phyloP scores from a whole-genome alignment of 2,113 vertebrate species.

The Microtus richardsoni region DNA sequence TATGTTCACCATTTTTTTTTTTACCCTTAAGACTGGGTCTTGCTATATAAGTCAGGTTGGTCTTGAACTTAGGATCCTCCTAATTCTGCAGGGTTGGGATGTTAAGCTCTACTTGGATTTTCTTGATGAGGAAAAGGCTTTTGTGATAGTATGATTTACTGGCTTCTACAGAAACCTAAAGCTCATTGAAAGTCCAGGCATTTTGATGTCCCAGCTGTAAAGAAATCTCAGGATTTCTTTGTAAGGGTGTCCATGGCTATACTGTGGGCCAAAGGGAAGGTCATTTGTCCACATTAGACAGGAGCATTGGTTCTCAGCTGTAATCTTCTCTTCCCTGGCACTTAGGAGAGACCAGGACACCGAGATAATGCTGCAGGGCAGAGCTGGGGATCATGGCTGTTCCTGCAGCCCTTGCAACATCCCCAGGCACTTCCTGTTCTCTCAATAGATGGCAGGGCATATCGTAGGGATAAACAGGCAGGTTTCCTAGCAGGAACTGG shows the following conservation, averaged over 20 bases:
- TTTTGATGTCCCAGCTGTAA: rapidly evolving
- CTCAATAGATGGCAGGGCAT: neutral
- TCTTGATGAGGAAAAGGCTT: neutral
- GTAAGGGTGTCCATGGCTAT: neutral
- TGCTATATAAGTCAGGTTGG: neutral
- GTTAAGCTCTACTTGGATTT: neutral
- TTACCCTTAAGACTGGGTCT: neutral
- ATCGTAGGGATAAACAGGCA: neutral
- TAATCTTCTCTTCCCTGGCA: neutral
- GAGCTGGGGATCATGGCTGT: neutral
- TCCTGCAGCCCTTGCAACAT: neutral
- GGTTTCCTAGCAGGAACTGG: neutral
- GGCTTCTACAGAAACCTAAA: rapidly evolving
- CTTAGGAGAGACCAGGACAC: neutral
- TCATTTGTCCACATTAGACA: neutral
- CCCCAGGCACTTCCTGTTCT: neutral
- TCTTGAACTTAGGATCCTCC: neutral
- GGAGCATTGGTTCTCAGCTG: neutral
- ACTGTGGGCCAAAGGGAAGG: neutral
- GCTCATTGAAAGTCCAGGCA: neutral
- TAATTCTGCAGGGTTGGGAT: neutral
- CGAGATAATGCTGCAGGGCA: neutral
- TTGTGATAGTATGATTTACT: neutral
- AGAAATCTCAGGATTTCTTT: rapidly evolving
- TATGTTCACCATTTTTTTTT: neutral